These are phyloP conservation scores for Tragopan temminckii DNA, from an alignment of 2,797 vertebrate genomes.

Conservation along the genomic window DNA sequence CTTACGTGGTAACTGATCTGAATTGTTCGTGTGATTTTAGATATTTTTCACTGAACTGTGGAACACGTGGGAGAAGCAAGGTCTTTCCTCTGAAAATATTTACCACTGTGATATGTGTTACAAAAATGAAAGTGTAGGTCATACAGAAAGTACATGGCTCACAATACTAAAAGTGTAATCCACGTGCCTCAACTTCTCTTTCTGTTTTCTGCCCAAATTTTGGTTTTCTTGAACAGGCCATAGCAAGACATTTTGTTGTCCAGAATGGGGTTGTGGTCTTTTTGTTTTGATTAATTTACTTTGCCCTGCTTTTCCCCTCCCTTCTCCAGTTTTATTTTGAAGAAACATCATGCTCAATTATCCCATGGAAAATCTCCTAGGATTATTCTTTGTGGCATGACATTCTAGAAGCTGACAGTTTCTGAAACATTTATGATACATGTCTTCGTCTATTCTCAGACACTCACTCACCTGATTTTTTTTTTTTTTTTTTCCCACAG, in stretches of 20 bases:
- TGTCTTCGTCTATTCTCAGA: neutral
- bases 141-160: neutral
- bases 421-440: neutral
- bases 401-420: neutral
- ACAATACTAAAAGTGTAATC: neutral
- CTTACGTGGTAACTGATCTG: fast-evolving
- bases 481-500: no score
- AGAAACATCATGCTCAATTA: neutral
- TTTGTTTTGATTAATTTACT: neutral
- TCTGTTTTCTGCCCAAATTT: neutral
- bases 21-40: neutral
- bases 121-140: neutral
- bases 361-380: neutral
- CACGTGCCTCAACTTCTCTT: neutral
- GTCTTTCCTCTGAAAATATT: neutral
- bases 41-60: neutral
- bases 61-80: neutral
- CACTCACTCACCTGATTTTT: neutral
- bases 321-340: neutral
- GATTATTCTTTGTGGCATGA: neutral
- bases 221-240: neutral
- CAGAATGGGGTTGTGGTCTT: neutral
- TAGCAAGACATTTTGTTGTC: neutral
- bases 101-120: neutral
- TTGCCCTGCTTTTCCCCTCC: neutral